Base-by-base conservation (phyloP, 2,888 invertebrate genomes). In the Callosobruchus maculatus region DNA sequence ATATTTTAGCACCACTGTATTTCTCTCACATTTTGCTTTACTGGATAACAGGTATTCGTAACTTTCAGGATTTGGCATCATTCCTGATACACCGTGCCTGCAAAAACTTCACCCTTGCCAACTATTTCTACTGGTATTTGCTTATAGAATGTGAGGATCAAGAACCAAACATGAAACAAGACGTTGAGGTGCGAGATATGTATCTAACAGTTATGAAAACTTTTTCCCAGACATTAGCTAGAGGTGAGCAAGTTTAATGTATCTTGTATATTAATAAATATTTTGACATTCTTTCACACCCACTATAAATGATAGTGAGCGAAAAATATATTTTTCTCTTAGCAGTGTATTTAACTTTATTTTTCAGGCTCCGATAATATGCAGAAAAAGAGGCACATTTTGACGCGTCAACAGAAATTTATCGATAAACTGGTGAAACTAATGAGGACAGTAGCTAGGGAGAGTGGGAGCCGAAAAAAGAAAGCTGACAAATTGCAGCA, bases 111-210 rank as follows among this genome's bases (percentile, higher is more conserved):
- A 93, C 92, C 20, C 88, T 99, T 70, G 97, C 97, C 71, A 99
- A 98, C 89, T 99, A 98, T 87, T 93, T 99, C 81, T 99, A 96
- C 88, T 99, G 99, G 99, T 97, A 97, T 88, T 89, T 97, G 79
- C 91, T 94, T 75, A 95, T 98, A 77, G 99, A 99, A 88, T 96
- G 97, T 86, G 97, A 97, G 87, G 96, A 97, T 86, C 93, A 94
- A 79, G 94, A 94, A 84, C 88, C 89, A 9, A 91, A 89, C 30
- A 89, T 88, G 13, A 93, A 93, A 80, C 94, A 95, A 85, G 95
- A 96, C 84, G 85, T 80, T 70, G 80, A 83, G 9, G 84, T 94
- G 0, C 88, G 93, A 70, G 92, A 93, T 81, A 97, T 98, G 96
- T 98, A 98, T 86, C 89, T 94, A 71, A 93, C 93, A 76, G 97